phyloP scores from a whole-genome alignment of 2,113 vertebrate genomes.

The Clarias gariepinus region DNA sequence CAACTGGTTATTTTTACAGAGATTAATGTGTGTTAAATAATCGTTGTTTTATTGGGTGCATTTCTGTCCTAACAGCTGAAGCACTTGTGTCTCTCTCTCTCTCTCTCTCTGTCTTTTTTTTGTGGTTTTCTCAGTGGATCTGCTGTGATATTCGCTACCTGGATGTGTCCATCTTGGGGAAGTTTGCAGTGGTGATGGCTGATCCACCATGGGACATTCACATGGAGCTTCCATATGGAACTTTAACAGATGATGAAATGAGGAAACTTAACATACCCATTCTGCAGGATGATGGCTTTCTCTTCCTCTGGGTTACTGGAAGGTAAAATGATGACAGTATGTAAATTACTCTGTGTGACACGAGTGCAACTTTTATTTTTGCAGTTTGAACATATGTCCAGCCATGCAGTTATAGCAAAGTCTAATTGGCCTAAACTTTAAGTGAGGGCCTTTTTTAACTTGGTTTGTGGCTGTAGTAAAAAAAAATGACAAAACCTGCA shows the following conservation, averaged over 20 bases:
- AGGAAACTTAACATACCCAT: conserved; percentile 90
- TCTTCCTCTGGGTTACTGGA: conserved; percentile 95
- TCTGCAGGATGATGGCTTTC: conserved; percentile 91
- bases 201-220: conserved; percentile 96
- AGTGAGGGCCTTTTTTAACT: background rate
- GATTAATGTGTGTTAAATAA: background rate
- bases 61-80: background rate
- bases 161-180: conserved; percentile 90
- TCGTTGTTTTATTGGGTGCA: background rate
- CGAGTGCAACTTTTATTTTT: background rate
- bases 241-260: conserved; percentile 93
- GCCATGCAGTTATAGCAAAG: background rate
- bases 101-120: background rate
- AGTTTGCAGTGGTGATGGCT: conserved; percentile 94
- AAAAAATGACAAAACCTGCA: too few species aligned
- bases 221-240: conserved; percentile 94
- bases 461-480: background rate
- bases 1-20: background rate
- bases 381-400: background rate
- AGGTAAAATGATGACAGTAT: conserved; percentile 66
- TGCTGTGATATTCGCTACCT: conserved; percentile 92
- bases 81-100: background rate
- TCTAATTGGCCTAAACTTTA: background rate
- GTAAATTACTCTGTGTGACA: background rate
- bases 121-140: conserved; percentile 79